phyloP scores from a whole-genome alignment of 1,140 invertebrate species.

The Bombus pascuorum region DNA sequence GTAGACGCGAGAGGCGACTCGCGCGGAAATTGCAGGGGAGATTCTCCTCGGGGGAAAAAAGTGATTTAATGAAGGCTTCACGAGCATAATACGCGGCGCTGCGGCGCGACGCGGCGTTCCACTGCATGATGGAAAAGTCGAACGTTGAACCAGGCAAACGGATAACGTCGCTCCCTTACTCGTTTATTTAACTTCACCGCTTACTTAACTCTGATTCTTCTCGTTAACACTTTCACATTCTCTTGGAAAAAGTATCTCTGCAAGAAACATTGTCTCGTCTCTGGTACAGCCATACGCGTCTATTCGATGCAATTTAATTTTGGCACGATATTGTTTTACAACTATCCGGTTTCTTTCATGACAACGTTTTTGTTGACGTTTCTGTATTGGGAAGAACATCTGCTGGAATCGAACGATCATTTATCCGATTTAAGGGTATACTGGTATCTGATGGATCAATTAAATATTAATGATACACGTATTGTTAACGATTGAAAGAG shows the following conservation, averaged over 20 bases:
- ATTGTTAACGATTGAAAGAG: too few relatives aligned
- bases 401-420: too few relatives aligned
- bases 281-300: too few relatives aligned
- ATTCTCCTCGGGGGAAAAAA: constrained; percentile 8
- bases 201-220: constrained; percentile 11
- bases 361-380: too few relatives aligned
- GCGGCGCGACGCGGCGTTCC: too few relatives aligned
- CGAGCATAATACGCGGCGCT: neutral
- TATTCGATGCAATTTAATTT: neutral
- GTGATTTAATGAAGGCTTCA: constrained; percentile 17
- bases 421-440: too few relatives aligned
- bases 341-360: neutral
- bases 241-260: neutral
- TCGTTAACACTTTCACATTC: too few relatives aligned
- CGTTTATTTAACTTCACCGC: constrained; percentile 9
- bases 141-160: constrained; percentile 6
- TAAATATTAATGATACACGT: too few relatives aligned
- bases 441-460: too few relatives aligned
- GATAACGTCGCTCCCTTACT: neutral
- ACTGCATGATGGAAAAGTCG: neutral
- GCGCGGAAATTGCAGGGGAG: constrained; percentile 29
- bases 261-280: neutral
- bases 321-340: neutral
- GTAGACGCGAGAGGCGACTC: constrained; percentile 17
- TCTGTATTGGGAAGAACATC: too few relatives aligned